A percentile compares a stretch with the other conserved stretches of the same genome.
Evolutionary conservation across 2,797 vertebrate genomes (phyloP).

Genomic region (Chelmon rostratus): DNA sequence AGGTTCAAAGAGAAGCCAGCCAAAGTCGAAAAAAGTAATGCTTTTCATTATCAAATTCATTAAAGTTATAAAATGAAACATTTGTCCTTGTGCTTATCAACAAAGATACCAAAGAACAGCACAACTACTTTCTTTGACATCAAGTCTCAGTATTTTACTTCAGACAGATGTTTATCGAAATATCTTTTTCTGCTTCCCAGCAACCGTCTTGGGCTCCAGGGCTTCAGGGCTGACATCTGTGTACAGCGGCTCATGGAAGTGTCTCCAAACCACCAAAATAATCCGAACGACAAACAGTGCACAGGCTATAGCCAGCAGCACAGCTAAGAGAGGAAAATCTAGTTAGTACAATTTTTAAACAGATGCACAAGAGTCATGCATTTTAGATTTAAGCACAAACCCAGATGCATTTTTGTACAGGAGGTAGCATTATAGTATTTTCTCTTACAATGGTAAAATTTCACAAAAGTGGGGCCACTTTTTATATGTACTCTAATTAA

Average conservation of each 20-base stretch:
- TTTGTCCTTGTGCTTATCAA: neutral
- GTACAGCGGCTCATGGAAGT: constrained; percentile 79
- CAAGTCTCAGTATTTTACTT: neutral
- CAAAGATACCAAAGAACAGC: neutral
- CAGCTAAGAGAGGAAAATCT: constrained; percentile 53
- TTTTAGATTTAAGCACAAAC: no score
- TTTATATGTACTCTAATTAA: neutral
- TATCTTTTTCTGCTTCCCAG: constrained; percentile 75
- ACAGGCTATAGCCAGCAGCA: constrained; percentile 71
- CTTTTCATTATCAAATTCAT: neutral
- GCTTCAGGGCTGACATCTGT: constrained; percentile 27
- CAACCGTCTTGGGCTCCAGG: constrained; percentile 66
- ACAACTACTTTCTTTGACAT: neutral
- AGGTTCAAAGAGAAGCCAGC: constrained; percentile 42
- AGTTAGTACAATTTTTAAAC: neutral
- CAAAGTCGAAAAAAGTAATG: constrained; percentile 21
- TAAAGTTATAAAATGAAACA: neutral
- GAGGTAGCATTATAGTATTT: neutral
- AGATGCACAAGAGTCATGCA: neutral
- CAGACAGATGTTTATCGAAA: constrained; percentile 53
- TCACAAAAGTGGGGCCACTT: neutral
- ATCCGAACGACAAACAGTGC: constrained; percentile 71
- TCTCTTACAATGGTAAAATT: neutral
- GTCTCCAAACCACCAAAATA: constrained; percentile 80
- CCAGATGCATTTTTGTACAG: neutral